These are phyloP conservation scores for Apteryx owenii DNA, from an alignment of 2,113 vertebrate species.

Conservation along the genomic window DNA sequence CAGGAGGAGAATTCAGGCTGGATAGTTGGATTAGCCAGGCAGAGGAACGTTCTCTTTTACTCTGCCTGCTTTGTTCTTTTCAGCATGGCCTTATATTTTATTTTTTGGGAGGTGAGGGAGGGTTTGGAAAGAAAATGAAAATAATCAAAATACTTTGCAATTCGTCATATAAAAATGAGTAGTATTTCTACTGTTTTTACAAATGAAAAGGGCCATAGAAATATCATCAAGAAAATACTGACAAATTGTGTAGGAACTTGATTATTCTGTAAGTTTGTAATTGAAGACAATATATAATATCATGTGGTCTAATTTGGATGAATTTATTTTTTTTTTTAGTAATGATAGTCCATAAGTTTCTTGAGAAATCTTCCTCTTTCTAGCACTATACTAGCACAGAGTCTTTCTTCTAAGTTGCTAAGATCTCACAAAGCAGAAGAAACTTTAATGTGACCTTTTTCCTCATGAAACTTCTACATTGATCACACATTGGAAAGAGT, in stretches of 20 bases:
- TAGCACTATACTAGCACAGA: not conserved
- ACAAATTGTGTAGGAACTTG: not conserved
- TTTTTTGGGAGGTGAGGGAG: fast-evolving
- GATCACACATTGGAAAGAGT: not conserved
- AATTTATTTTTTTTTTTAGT: not conserved
- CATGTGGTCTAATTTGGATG: not conserved
- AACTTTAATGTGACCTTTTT: not conserved
- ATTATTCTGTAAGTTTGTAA: not conserved
- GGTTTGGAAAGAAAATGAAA: not conserved
- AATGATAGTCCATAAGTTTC: not conserved
- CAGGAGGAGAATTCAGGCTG: not conserved
- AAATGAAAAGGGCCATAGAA: not conserved
- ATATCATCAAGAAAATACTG: not conserved
- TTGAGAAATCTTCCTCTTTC: not conserved
- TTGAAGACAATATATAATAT: not conserved
- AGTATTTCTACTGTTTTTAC: not conserved
- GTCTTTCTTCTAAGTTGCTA: not conserved
- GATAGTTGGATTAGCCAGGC: not conserved
- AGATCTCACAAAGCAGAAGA: not conserved
- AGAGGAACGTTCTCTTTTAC: not conserved
- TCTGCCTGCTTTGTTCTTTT: not conserved
- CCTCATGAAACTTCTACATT: not conserved
- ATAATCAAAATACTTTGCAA: not conserved
- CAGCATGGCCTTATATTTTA: fast-evolving
- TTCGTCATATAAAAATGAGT: not conserved